Evolutionary conservation across 2,797 vertebrate species (phyloP), one percentile per base, ranked within the genome.

Genomic region (Eulemur albifrons): DNA sequence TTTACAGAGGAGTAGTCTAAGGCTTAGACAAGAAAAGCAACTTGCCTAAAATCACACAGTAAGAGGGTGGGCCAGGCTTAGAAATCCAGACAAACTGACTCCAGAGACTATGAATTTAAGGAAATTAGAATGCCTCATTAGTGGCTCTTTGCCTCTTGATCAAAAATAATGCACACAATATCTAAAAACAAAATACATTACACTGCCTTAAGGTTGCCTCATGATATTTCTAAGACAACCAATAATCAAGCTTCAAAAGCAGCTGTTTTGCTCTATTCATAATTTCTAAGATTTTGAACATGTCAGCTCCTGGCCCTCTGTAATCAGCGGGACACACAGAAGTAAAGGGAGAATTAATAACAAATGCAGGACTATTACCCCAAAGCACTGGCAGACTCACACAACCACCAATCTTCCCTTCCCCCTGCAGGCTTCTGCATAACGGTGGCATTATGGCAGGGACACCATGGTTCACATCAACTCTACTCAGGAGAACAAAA

Each of bases 21-120:
- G 61, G 27, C 25, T 80, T 84, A 57, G 83, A 83, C 63, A 81
- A 52, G 35, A 87, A 79, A 80, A 92, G 18, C 25, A 52, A 95
- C 52, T 87, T 92, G 43, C 70, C 48, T 67, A 87, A 91, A 95
- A 92, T 45, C 76, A 93, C 69, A 93, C 23, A 45, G 40, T 59
- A 30, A 79, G 35, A 72, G 21, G 52, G 11, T 57, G 23, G 40
- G 40, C 27, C 32, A 48, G 70, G 75, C 84, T 73, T 50, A 95
- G 70, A 67, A 83, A 86, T 75, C 70, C 93, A 95, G 82, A 93
- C 84, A 82, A 81, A 48, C 81, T 12, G 95, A 96, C 92, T 95
- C 69, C 90, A 79, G 38, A 80, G 48, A 67, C 35, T 27, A 32
- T 20, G 77, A 88, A 79, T 61, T 57, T 76, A 54, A 92, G 70